Conservation (phyloP, 2,797 vertebrate species). For the Peromyscus nudipes region DNA sequence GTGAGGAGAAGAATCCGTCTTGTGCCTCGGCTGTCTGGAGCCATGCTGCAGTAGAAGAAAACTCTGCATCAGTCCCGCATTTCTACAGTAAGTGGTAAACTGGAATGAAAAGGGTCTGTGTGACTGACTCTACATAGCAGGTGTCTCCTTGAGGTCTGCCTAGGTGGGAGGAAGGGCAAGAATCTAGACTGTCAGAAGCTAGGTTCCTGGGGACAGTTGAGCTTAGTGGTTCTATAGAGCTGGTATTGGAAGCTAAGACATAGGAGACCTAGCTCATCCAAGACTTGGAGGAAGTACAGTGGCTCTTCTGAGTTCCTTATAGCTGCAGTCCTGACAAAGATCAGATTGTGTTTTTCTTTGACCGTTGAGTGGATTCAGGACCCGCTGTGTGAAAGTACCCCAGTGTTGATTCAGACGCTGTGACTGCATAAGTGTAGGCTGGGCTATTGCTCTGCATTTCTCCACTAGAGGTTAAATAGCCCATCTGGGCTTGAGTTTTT, state of each 20-base stretch:
- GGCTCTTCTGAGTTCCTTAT: neutral
- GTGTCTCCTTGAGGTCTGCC: neutral
- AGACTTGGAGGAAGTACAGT: neutral
- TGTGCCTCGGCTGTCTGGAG: neutral
- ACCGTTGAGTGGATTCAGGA: conserved; percentile 82
- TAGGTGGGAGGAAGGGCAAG: neutral
- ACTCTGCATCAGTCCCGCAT: neutral
- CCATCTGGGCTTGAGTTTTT: conserved; percentile 25
- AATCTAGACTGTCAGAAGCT: neutral
- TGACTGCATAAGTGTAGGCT: conserved; percentile 40
- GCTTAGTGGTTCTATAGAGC: neutral
- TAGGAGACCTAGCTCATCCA: neutral
- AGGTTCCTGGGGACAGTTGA: neutral
- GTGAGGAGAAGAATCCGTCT: conserved; percentile 28
- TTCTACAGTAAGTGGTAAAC: neutral
- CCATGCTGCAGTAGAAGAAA: conserved; percentile 13
- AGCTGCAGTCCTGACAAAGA: conserved; percentile 27
- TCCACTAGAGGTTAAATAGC: conserved; percentile 57
- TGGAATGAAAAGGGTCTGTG: neutral
- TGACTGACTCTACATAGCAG: neutral
- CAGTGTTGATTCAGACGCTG: conserved; percentile 25
- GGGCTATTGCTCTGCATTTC: neutral
- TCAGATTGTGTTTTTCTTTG: conserved; percentile 80
- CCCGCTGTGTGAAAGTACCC: conserved; percentile 78
- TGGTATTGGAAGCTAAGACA: rapidly evolving